A percentile compares a stretch with the other conserved stretches of the same genome.
These are phyloP conservation scores for Dryoscopus gambensis DNA, from an alignment of 2,113 vertebrate genomes.

Conservation along the genomic window DNA sequence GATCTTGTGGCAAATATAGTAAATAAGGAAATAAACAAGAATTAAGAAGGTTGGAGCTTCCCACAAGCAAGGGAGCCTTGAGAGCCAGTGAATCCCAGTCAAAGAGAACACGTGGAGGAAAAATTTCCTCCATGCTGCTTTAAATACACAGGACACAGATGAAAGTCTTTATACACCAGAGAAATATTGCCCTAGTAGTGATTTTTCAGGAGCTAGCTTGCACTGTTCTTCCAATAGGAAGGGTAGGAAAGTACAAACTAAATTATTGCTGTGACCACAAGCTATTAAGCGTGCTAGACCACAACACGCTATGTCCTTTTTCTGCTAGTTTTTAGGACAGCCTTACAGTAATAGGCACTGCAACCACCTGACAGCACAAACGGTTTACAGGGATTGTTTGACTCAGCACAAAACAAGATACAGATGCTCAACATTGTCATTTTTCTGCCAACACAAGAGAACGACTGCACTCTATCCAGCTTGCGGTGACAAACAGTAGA, in stretches of 20 bases:
- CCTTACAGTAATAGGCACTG: neutral
- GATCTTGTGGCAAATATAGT: neutral
- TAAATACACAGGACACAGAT: neutral
- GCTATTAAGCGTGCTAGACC: neutral
- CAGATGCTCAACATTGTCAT: neutral
- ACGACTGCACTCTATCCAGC: neutral
- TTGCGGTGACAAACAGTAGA: neutral
- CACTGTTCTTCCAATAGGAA: neutral
- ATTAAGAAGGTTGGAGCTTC: neutral
- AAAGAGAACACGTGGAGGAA: neutral
- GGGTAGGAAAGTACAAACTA: neutral
- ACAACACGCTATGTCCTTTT: neutral
- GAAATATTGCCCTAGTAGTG: rapidly evolving
- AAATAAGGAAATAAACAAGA: neutral
- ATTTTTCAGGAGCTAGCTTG: neutral
- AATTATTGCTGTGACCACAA: neutral
- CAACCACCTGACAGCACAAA: neutral
- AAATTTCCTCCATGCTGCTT: neutral
- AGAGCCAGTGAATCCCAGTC: neutral
- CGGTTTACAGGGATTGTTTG: neutral
- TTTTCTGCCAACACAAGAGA: neutral
- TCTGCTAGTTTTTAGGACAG: neutral
- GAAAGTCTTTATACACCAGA: neutral
- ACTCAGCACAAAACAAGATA: neutral
- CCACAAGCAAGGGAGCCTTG: neutral